Base-by-base conservation (phyloP, 2,888 invertebrate species). In the Dermolepida albohirtum region DNA sequence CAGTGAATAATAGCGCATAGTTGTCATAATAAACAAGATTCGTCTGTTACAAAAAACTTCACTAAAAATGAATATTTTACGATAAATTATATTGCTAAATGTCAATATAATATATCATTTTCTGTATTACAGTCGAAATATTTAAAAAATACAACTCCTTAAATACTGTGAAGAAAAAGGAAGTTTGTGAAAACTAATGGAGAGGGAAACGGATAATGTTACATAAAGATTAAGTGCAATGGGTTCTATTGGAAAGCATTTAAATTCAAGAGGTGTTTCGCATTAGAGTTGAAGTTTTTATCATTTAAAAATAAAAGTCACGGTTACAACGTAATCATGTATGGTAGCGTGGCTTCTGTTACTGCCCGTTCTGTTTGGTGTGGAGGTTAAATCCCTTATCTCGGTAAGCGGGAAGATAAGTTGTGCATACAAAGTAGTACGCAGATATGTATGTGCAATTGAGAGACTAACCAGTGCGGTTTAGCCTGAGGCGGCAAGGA, bases 261-360 rank as follows among this genome's bases (percentile, higher is more conserved):
- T 57, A 57, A 57, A 57, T 57, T 57, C 57, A 57, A 22, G n/a
- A 5, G 12, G 43, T 39, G 43, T 68, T 11, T 1, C n/a, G 43
- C 27, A 43, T 57, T 75, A 72, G 73, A 75, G 72, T 71, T 71
- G 67, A 72, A 77, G 75, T 80, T 80, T 80, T 81, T 81, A 79
- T 81, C 80, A 79, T 79, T 80, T 77, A 78, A 78, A 80, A 80
- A 80, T 80, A 80, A 80, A 80, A 78, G 80, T 80, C 79, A 79
- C 79, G 80, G 74, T 75, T 78, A 74, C 77, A 78, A 79, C 78
- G 80, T 79, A 80, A 80, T 81, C 81, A 80, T 79, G 80, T 79
- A 80, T 79, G 79, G 78, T 80, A 17, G 57, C 41, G 47, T 17
- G 51, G 29, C 12, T 52, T 57, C 57, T 57, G 43, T 43, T 55